These are phyloP conservation scores for Euproctis similis DNA, from an alignment of 2,888 invertebrate genomes.

Conservation along the genomic window DNA sequence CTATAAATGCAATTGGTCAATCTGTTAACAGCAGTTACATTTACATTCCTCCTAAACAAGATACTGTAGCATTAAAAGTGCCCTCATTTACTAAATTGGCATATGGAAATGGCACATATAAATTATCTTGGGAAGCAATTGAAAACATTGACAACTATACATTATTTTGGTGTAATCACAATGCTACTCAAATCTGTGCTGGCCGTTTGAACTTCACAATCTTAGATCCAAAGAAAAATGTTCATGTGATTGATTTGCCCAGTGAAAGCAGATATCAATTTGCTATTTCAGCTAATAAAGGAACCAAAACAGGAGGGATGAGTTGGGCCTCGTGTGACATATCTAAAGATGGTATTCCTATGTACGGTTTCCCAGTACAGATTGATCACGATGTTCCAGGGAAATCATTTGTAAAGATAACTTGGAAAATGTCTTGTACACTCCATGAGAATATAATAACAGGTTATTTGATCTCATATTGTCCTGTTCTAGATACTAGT, in stretches of 20 bases:
- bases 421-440: conserved; percentile 86
- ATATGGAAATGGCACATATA: conserved; percentile 82
- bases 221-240: conserved; percentile 45
- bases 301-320: conserved; percentile 85
- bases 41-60: conserved; percentile 74
- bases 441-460: conserved; percentile 81
- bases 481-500: conserved; percentile 75
- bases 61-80: conserved; percentile 59
- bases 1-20: conserved; percentile 77
- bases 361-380: conserved; percentile 72
- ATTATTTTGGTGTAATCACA: conserved; percentile 84
- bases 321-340: conserved; percentile 85
- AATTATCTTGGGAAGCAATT: conserved; percentile 84
- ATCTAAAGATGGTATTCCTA: conserved; percentile 58
- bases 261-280: conserved; percentile 80
- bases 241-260: conserved; percentile 77
- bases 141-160: conserved; percentile 80
- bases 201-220: conserved; percentile 65
- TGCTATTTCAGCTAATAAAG: conserved; percentile 87
- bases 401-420: conserved; percentile 67
- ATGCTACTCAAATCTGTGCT: conserved; percentile 68
- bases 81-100: conserved; percentile 82
- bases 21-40: conserved; percentile 75
- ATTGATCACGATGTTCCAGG: conserved; percentile 51
- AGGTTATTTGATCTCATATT: conserved; percentile 86